Evolutionary conservation across 1,140 invertebrate species (phyloP).

Genomic region (Zaprionus tsacasi): DNA sequence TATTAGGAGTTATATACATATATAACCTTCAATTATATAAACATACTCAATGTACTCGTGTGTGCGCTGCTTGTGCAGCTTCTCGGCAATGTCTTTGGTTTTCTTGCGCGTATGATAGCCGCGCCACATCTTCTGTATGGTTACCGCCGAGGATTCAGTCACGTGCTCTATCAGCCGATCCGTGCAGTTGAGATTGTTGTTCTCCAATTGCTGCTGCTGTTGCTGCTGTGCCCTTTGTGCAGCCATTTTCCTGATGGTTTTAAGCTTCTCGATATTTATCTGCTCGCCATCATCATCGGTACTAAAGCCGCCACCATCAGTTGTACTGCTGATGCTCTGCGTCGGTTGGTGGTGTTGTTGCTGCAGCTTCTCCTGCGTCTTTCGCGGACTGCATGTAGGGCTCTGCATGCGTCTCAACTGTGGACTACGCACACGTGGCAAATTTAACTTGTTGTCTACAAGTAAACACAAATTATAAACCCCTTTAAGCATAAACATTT

Average conservation of each 20-base stretch:
- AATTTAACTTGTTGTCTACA: constrained; percentile 79
- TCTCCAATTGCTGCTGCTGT: constrained; percentile 58
- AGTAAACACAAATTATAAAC: background rate
- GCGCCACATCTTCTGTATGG: constrained; percentile 95
- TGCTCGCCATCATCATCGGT: constrained; percentile 82
- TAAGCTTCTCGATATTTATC: constrained; percentile 84
- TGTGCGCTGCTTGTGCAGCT: constrained; percentile 91
- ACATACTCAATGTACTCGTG: constrained; percentile 94
- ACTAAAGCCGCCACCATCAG: constrained; percentile 64
- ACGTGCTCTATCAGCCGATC: constrained; percentile 69
- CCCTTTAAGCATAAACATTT: constrained; percentile 10
- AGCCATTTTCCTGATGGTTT: constrained; percentile 83
- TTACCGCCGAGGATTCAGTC: constrained; percentile 87
- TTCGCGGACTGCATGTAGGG: constrained; percentile 74
- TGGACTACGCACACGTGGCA: constrained; percentile 76
- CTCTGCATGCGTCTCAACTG: constrained; percentile 71
- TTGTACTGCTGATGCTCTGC: constrained; percentile 11
- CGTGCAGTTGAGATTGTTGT: constrained; percentile 53
- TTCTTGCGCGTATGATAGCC: constrained; percentile 93
- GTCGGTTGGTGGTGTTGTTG: constrained; percentile 31
- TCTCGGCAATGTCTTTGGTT: constrained; percentile 89
- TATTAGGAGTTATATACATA: background rate
- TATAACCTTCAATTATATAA: background rate
- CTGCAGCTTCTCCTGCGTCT: constrained; percentile 40
- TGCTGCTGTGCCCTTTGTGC: constrained; percentile 77